phyloP scores from a whole-genome alignment of 2,888 invertebrate genomes.

The Caenorhabditis sp. region DNA sequence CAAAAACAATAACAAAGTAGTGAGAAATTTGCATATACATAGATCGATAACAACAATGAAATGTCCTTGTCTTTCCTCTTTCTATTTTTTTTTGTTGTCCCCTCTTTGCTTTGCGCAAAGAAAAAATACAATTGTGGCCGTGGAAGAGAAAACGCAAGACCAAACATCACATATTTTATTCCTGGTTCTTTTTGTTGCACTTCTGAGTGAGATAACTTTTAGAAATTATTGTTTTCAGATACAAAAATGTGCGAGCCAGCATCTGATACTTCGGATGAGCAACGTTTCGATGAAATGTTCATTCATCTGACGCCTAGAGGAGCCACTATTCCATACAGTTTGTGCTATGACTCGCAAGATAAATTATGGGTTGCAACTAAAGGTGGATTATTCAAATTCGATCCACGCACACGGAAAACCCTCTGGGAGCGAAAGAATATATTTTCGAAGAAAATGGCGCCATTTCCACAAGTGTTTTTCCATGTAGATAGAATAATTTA shows the following conservation, averaged over 20 bases:
- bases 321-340: constrained; percentile 64
- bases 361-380: constrained; percentile 45
- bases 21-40: constrained; percentile 11
- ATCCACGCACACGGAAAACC: constrained; percentile 40
- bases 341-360: constrained; percentile 56
- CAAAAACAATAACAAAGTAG: not conserved
- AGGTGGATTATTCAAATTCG: constrained; percentile 61
- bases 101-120: not conserved
- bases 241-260: constrained; percentile 60
- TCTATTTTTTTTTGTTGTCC: not conserved
- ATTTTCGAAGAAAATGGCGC: constrained; percentile 66
- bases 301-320: constrained; percentile 63
- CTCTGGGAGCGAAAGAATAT: constrained; percentile 59
- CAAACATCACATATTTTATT: constrained; percentile 23
- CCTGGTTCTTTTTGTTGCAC: not conserved
- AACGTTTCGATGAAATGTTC: constrained; percentile 68
- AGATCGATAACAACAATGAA: constrained; percentile 13
- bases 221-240: not conserved
- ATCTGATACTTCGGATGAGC: constrained; percentile 68
- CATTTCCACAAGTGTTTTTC: constrained; percentile 65
- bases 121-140: constrained; percentile 14
- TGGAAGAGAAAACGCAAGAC: constrained; percentile 25
- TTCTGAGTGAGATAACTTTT: not conserved
- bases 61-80: not conserved
- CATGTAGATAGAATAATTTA: constrained; percentile 22